A percentile compares a stretch with the other conserved stretches of the same genome.
phyloP scores from a whole-genome alignment of 2,888 invertebrate species.

The Rhagium mordax region DNA sequence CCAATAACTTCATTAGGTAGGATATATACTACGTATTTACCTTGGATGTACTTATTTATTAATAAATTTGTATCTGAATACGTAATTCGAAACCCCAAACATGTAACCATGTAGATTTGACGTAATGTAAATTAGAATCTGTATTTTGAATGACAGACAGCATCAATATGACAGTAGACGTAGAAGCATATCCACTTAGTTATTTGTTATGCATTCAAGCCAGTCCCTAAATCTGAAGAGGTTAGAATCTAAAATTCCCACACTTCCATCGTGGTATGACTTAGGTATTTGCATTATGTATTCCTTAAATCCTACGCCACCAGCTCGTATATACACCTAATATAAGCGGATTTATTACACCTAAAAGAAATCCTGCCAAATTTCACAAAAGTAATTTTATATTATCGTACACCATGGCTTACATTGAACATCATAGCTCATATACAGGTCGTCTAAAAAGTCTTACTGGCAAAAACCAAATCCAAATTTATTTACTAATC shows the following conservation, averaged over 20 bases:
- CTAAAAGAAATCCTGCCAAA: constrained; percentile 49
- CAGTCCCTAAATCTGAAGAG: constrained; percentile 62
- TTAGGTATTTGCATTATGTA: constrained; percentile 67
- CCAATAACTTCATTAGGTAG: too few species aligned
- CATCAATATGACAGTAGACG: constrained; percentile 61
- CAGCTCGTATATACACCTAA: constrained; percentile 62
- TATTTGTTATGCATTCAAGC: constrained; percentile 69
- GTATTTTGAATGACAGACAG: constrained; percentile 62
- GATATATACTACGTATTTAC: too few species aligned
- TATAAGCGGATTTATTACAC: constrained; percentile 58
- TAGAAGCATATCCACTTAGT: constrained; percentile 64
- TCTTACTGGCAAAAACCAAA: too few species aligned
- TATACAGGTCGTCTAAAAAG: background rate
- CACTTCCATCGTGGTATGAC: constrained; percentile 64
- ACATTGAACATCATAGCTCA: background rate
- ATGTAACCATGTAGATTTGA: constrained; percentile 59
- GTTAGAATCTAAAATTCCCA: constrained; percentile 63
- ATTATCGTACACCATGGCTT: too few species aligned
- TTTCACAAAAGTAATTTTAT: constrained; percentile 46
- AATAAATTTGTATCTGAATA: constrained; percentile 29
- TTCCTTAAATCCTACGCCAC: constrained; percentile 65
- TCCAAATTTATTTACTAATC: too few species aligned
- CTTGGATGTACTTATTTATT: background rate
- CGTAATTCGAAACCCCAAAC: constrained; percentile 47
- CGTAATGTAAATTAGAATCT: constrained; percentile 56